Conservation (phyloP, 64 coral and sea anemone genomes). For the Stichodactyla mertensii region DNA sequence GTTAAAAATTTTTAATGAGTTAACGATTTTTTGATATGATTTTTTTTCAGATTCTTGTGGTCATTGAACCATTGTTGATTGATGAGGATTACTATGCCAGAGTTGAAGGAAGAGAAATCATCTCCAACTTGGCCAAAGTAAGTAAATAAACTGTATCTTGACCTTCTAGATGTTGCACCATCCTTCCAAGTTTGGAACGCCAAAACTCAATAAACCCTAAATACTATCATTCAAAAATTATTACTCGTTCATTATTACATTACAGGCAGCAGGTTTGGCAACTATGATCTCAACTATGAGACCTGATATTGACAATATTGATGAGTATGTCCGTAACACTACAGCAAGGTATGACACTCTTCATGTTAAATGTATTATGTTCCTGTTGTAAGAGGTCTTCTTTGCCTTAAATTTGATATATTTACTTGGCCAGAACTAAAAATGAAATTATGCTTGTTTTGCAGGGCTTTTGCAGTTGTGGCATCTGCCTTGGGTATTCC, state of each 20-base stretch:
- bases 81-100: conserved; percentile 99
- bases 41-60: conserved; percentile 90
- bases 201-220: not conserved
- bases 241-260: not conserved
- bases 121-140: conserved; percentile 97
- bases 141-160: not conserved
- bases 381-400: not conserved
- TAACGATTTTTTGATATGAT: not conserved
- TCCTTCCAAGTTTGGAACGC: no score
- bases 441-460: not conserved
- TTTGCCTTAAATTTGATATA: not conserved
- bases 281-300: conserved; percentile 99
- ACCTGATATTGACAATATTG: conserved; percentile 99
- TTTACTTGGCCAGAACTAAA: not conserved
- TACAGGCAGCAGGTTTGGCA: conserved; percentile 94
- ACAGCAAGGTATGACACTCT: conserved; percentile 81
- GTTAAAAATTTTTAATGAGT: no score
- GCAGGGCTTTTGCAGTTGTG: conserved; percentile 96
- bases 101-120: conserved; percentile 98
- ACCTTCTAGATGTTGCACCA: no score
- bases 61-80: conserved; percentile 98
- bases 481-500: conserved; percentile 98
- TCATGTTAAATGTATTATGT: not conserved
- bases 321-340: conserved; percentile 99
- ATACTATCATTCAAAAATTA: not conserved